Evolutionary conservation across 2,888 invertebrate genomes (phyloP), one percentile per base, ranked within the genome.

Genomic region (Parnassius apollo): DNA sequence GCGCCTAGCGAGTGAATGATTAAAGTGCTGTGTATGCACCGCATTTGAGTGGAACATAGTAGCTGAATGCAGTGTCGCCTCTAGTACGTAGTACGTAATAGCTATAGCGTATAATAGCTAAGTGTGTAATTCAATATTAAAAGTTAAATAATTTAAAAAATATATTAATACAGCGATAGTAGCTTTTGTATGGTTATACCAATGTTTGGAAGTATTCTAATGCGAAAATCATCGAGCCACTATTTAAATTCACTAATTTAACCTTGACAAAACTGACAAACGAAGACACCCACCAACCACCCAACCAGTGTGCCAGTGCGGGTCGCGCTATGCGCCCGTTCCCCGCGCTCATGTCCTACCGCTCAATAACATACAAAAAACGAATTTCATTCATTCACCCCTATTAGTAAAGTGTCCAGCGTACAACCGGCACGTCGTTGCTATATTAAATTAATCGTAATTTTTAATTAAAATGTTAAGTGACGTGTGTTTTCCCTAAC

Each of bases 291-390:
- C 18, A 25, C 25, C 25, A 1, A 18, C 18, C 18, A 25, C 7
- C 35, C 54, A 42, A 49, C 49, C 57, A 63, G 63, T 63, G 45
- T 18, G 59, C 63, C 51, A 55, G 63, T 45, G 59, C 42, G 13
- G 59, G 63, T 42, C 59, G 59, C 53, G 11, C 59, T 4, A 46
- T 63, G 45, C 63, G 42, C 55, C 55, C 59, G 63, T 44, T 22
- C 59, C 42, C 42, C 50, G 59, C 54, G 55, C 18, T 57, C 8
- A 22, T 48, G 57, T 50, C 35, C 4, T 44, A 1, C 18, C 51
- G 44, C 35, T 35, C 35, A 50, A 25, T 44, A 42, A 9, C 9
- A 1, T 35, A 25, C 22, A 50, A 50, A 49, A 11, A n/a, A 49
- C 49, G 13, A 49, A 51, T 18, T 51, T 9, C n/a, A 2, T 10